phyloP scores from a whole-genome alignment of 1,140 invertebrate species.

The Aplysia californica region DNA sequence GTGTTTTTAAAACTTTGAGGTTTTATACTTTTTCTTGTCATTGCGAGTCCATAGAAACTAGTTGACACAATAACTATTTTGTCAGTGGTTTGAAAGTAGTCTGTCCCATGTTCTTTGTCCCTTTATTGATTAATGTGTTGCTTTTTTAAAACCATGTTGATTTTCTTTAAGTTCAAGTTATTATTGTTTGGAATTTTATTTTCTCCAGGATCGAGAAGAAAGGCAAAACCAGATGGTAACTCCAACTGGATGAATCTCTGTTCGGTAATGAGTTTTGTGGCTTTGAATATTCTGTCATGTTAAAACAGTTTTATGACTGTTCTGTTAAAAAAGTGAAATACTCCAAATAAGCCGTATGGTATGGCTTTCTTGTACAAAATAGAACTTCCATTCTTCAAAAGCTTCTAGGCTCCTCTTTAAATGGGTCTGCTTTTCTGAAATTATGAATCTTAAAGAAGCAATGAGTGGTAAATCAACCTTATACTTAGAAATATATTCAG shows the following conservation, averaged over 20 bases:
- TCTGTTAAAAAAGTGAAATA: not conserved
- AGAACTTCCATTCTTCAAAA: not conserved
- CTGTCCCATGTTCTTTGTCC: too few species aligned
- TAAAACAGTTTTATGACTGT: not conserved
- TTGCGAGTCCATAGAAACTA: too few species aligned
- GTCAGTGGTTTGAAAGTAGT: too few species aligned
- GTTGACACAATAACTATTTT: too few species aligned
- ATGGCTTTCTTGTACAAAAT: not conserved
- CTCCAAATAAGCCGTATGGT: not conserved
- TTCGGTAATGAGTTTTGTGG: not conserved
- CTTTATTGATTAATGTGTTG: too few species aligned
- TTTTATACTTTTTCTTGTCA: too few species aligned
- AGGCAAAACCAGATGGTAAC: not conserved
- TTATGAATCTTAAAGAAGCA: too few species aligned
- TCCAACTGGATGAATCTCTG: constrained; percentile 21
- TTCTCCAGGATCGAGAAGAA: constrained; percentile 8
- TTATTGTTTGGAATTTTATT: not conserved
- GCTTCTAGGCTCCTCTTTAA: not conserved
- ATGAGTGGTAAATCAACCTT: too few species aligned
- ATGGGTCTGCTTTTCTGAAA: too few species aligned
- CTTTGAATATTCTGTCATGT: not conserved
- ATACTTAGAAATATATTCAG: too few species aligned
- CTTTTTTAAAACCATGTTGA: too few species aligned
- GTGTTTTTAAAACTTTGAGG: too few species aligned
- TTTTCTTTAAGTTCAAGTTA: not conserved